Percentiles rank a stretch among this genome's conserved stretches.
Evolutionary conservation across 1,140 invertebrate genomes (phyloP).

Genomic region (Dinothrombium tinctorium): DNA sequence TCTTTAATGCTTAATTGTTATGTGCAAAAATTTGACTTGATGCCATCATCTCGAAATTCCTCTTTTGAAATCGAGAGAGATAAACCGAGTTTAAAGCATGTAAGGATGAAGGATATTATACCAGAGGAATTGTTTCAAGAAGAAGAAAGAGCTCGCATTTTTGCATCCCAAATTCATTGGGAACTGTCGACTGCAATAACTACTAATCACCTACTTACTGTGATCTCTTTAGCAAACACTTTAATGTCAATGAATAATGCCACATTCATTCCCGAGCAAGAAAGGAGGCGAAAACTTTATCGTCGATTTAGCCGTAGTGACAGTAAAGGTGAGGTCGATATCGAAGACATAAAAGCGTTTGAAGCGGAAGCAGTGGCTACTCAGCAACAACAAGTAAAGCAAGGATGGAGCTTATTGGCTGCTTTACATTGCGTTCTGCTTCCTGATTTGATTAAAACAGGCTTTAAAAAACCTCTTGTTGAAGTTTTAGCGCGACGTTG

Average conservation of each 20-base stretch:
- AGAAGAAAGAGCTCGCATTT: conserved; percentile 50
- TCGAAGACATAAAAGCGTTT: conserved; percentile 33
- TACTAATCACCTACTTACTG: conserved; percentile 77
- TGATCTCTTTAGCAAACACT: conserved; percentile 84
- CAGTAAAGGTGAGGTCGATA: conserved; percentile 8
- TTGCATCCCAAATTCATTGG: conserved; percentile 73
- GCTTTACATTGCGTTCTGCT: conserved; percentile 86
- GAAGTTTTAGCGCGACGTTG: conserved; percentile 90
- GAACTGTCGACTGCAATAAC: conserved; percentile 80
- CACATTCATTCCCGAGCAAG: conserved; percentile 36
- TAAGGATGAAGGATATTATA: conserved; percentile 22
- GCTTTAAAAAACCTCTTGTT: conserved; percentile 75
- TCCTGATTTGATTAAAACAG: conserved; percentile 50
- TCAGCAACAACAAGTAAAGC: conserved; percentile 72
- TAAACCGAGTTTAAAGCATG: conserved; percentile 2
- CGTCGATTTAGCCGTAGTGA: conserved; percentile 15
- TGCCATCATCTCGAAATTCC: no score
- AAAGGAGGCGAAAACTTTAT: conserved; percentile 15
- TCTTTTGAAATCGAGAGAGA: conserved; percentile 1
- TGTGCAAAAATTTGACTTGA: no score
- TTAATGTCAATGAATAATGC: conserved; percentile 95
- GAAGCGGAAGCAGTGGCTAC: conserved; percentile 52
- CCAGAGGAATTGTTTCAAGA: conserved; percentile 44
- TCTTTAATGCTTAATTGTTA: no score
- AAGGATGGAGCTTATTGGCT: conserved; percentile 85